A percentile compares a stretch with the other conserved stretches of the same genome.
These are phyloP conservation scores for Pterobdella sp. DNA, from an alignment of 2,888 invertebrate species.

Conservation along the genomic window DNA sequence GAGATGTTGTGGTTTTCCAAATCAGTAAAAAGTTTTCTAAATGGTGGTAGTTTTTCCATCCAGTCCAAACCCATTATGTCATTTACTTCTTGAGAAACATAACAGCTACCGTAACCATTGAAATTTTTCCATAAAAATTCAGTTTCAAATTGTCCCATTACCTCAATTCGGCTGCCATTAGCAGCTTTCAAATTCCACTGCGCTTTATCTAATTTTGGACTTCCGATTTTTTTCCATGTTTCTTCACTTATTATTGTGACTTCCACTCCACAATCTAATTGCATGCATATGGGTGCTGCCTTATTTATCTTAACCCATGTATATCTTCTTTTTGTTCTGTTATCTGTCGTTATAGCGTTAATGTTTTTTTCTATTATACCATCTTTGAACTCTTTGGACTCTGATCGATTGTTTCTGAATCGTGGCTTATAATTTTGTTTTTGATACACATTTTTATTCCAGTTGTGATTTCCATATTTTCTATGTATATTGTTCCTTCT, in stretches of 20 bases:
- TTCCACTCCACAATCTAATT: background rate
- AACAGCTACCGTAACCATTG: background rate
- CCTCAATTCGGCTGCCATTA: background rate
- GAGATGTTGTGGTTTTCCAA: too few relatives aligned
- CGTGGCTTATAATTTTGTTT: too few relatives aligned
- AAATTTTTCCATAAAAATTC: background rate
- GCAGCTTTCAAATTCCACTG: background rate
- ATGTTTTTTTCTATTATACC: background rate
- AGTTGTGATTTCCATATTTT: too few relatives aligned
- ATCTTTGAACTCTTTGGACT: background rate
- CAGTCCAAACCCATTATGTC: conserved; percentile 6
- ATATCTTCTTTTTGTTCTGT: background rate
- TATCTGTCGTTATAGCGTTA: background rate
- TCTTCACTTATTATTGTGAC: background rate
- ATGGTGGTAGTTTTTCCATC: conserved; percentile 15
- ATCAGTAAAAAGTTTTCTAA: background rate
- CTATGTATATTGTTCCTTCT: background rate
- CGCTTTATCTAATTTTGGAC: background rate
- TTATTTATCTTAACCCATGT: background rate
- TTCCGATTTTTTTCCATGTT: background rate
- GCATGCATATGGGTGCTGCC: background rate
- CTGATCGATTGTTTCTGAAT: background rate
- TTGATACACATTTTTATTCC: too few relatives aligned
- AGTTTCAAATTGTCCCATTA: background rate
- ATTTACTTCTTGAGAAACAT: background rate